A percentile compares a stretch with the other conserved stretches of the same genome.
Conservation (phyloP, 30 jellyfish, hydroid and myxozoan species). For the Catostylus mosaicus region DNA sequence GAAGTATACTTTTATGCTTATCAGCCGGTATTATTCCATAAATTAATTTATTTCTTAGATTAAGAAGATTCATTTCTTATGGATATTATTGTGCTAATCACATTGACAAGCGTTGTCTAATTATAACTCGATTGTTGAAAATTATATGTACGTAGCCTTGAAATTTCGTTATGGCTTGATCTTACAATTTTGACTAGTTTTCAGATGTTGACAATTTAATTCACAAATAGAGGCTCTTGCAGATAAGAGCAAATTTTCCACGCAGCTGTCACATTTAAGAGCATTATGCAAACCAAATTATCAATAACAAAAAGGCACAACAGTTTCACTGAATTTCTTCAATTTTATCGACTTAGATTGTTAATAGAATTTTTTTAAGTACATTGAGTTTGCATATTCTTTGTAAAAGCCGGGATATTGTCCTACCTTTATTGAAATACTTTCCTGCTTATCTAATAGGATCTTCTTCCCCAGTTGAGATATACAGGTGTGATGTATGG, state of each 20-base stretch:
- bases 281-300: constrained; percentile 45
- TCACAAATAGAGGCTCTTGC: neutral
- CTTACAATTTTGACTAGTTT: neutral
- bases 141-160: neutral
- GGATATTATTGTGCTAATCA: constrained; percentile 1
- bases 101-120: constrained; percentile 13
- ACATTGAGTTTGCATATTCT: constrained; percentile 3
- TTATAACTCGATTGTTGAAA: constrained; percentile 13
- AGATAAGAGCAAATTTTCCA: constrained; percentile 27
- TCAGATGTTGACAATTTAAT: neutral
- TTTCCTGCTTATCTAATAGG: neutral
- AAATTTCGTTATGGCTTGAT: constrained; percentile 2
- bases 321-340: constrained; percentile 22
- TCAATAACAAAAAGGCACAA: constrained; percentile 37
- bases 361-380: constrained; percentile 7
- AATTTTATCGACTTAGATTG: constrained; percentile 3
- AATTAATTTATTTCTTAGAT: neutral
- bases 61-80: constrained; percentile 13
- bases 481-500: constrained; percentile 6
- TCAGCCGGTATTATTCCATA: neutral
- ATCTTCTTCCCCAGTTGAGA: neutral
- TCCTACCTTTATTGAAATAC: neutral
- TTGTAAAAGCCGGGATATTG: neutral
- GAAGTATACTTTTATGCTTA: neutral
- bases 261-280: constrained; percentile 56